phyloP scores from a whole-genome alignment of 2,888 invertebrate species.

The Frankliniella intonsa region DNA sequence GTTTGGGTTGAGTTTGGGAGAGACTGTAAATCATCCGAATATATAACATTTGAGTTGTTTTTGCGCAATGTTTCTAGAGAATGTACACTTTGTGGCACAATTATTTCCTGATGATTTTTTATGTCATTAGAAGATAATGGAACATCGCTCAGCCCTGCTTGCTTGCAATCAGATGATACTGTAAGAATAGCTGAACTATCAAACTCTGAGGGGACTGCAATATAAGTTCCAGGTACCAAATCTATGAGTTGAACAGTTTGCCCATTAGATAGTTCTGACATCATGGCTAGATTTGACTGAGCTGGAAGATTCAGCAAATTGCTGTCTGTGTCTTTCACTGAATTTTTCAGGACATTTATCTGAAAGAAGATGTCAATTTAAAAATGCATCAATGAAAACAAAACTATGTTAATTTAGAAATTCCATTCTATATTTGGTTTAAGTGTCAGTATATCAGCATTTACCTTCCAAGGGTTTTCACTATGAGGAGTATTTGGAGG shows the following conservation, averaged over 20 bases:
- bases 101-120: background rate
- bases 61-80: background rate
- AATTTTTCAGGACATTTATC: background rate
- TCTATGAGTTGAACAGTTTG: constrained; percentile 2
- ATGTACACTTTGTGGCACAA: background rate
- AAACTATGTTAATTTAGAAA: background rate
- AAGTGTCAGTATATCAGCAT: background rate
- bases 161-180: background rate
- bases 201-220: background rate
- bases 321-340: background rate
- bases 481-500: background rate
- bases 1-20: background rate
- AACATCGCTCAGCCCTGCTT: background rate
- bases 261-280: background rate
- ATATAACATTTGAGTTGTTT: background rate
- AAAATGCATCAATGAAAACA: background rate
- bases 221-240: constrained; percentile 3
- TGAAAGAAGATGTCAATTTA: too few relatives aligned
- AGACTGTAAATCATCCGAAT: background rate
- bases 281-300: background rate
- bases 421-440: background rate
- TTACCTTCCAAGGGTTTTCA: background rate
- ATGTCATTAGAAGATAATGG: background rate
- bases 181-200: background rate
- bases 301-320: background rate